phyloP scores from a whole-genome alignment of 2,113 vertebrate species.

The Clarias macrocephalus region DNA sequence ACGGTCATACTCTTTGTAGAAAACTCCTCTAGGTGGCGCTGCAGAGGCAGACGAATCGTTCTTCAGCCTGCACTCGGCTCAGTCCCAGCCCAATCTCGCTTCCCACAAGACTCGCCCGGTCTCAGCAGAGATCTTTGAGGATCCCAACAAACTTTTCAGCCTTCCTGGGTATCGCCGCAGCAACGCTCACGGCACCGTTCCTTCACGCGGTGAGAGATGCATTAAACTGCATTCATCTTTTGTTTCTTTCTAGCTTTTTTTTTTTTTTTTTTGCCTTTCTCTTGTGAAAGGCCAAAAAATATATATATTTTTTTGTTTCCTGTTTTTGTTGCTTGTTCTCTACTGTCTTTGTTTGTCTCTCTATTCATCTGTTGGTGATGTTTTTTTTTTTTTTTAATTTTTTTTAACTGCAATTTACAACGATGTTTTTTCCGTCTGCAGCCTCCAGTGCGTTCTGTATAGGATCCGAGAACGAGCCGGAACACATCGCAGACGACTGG shows the following conservation, averaged over 20 bases:
- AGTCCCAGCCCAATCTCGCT: constrained; percentile 68
- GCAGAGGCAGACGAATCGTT: constrained; percentile 71
- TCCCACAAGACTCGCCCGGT: constrained; percentile 53
- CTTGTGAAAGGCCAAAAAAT: too few relatives aligned
- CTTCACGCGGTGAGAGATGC: constrained; percentile 66
- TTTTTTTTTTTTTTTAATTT: not conserved
- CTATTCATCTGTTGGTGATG: fast-evolving
- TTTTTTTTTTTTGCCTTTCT: not conserved
- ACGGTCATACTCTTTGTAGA: constrained; percentile 63
- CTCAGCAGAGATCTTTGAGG: constrained; percentile 68
- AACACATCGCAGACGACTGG: constrained; percentile 83
- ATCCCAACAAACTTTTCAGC: constrained; percentile 71
- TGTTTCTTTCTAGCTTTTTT: not conserved
- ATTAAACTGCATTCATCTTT: not conserved
- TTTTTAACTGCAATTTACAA: not conserved
- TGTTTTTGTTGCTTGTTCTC: not conserved
- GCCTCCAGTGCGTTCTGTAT: constrained; percentile 72
- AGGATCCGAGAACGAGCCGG: constrained; percentile 84
- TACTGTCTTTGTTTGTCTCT: not conserved
- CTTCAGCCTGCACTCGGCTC: constrained; percentile 69
- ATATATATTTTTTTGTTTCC: not conserved
- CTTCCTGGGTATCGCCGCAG: constrained; percentile 90
- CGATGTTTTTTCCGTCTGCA: constrained; percentile 34
- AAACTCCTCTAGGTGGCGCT: constrained; percentile 56
- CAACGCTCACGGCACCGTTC: constrained; percentile 61